Percentiles rank a stretch among this genome's conserved stretches.
These are phyloP conservation scores for Sebastes itinus DNA, from an alignment of 2,797 vertebrate species.

Conservation along the genomic window DNA sequence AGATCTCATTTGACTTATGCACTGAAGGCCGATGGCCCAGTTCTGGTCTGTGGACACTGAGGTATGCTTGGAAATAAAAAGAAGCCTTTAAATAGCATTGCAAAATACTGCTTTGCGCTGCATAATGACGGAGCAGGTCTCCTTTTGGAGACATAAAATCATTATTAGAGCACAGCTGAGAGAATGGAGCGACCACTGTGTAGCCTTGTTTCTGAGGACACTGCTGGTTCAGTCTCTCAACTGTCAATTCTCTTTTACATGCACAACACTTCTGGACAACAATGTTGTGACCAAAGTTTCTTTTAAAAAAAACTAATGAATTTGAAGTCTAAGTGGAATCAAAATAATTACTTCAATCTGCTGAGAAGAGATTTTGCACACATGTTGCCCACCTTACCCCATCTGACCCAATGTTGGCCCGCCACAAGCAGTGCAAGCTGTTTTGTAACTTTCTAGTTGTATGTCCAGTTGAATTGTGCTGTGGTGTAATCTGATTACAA, in stretches of 20 bases:
- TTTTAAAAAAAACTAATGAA: background rate
- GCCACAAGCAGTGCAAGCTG: background rate
- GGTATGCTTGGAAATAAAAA: conserved; percentile 35
- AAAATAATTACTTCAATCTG: background rate
- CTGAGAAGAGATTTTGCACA: background rate
- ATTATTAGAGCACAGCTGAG: conserved; percentile 22
- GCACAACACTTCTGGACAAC: background rate
- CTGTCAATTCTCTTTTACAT: background rate
- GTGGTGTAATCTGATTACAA: conserved; percentile 22
- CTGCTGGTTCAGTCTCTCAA: background rate
- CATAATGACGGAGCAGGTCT: conserved; percentile 49
- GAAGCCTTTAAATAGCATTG: conserved; percentile 40
- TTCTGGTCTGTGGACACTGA: conserved; percentile 43
- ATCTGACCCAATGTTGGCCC: background rate
- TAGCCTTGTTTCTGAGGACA: background rate
- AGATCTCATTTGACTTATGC: conserved; percentile 5
- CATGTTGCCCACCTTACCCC: background rate
- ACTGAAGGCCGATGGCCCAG: conserved; percentile 1
- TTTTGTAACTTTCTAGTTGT: background rate
- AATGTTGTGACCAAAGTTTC: background rate
- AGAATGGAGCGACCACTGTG: background rate
- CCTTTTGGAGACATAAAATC: conserved; percentile 32
- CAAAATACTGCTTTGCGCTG: conserved; percentile 35
- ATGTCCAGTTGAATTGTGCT: background rate
- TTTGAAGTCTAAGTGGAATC: background rate